Evolutionary conservation across 1,140 invertebrate species (phyloP).

Genomic region (Drosophila prosaltans): DNA sequence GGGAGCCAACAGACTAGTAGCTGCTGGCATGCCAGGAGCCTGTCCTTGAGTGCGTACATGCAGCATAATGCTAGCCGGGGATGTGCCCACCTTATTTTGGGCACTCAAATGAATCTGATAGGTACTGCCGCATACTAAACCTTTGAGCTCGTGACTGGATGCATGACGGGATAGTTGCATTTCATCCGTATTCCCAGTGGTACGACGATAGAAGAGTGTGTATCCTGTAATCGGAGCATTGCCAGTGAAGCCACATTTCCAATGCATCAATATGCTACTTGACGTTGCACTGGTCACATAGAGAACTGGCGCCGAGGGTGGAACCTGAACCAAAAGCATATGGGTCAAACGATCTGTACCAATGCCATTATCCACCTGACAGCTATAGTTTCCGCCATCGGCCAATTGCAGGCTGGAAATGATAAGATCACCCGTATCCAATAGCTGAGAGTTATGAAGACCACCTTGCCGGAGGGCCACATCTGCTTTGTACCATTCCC

Average conservation of each 20-base stretch:
- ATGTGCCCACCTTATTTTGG: conserved; percentile 89
- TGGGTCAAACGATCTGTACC: conserved; percentile 87
- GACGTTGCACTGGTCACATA: conserved; percentile 89
- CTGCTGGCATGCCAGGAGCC: conserved; percentile 87
- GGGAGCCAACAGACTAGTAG: conserved; percentile 86
- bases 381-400: conserved; percentile 90
- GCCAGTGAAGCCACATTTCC: conserved; percentile 89
- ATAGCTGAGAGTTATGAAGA: conserved; percentile 85
- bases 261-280: conserved; percentile 88
- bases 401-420: conserved; percentile 86
- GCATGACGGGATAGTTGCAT: conserved; percentile 86
- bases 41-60: conserved; percentile 89
- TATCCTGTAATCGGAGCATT: conserved; percentile 87
- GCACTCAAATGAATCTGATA: conserved; percentile 89
- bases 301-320: conserved; percentile 87
- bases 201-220: conserved; percentile 87
- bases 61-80: conserved; percentile 87
- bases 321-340: conserved; percentile 87
- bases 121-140: conserved; percentile 88
- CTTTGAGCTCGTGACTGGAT: conserved; percentile 88
- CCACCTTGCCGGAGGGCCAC: conserved; percentile 83
- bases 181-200: conserved; percentile 87
- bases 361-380: conserved; percentile 89
- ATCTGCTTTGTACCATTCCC: conserved; percentile 87
- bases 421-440: conserved; percentile 87